A percentile compares a stretch with the other conserved stretches of the same genome.
Conservation (phyloP, 1,140 invertebrate species). For the Nomia melanderi region DNA sequence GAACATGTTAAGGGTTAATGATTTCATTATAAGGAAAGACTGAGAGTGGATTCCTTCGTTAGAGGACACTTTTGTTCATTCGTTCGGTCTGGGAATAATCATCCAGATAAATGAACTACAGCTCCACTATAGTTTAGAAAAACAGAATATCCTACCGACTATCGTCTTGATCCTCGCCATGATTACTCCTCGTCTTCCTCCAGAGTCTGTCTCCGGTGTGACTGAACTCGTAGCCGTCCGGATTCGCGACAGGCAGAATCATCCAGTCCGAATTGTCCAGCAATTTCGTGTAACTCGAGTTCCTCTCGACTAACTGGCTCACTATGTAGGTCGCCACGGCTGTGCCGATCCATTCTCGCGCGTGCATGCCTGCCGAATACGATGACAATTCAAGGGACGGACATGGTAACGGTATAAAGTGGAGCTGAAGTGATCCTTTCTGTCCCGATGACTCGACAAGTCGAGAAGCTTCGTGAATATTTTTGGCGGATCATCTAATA, state of each 20-base stretch:
- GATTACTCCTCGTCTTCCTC: conserved; percentile 89
- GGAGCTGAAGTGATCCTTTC: background rate
- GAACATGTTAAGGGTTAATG: too few relatives aligned
- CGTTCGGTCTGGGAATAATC: too few relatives aligned
- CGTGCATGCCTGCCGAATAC: conserved; percentile 89
- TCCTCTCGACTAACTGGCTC: conserved; percentile 89
- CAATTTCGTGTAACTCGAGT: conserved; percentile 84
- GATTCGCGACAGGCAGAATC: conserved; percentile 90
- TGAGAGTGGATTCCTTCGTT: too few relatives aligned
- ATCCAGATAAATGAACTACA: too few relatives aligned
- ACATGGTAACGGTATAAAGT: conserved; percentile 47
- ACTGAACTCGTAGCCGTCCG: conserved; percentile 93
- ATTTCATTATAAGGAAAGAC: too few relatives aligned
- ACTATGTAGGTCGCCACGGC: conserved; percentile 92
- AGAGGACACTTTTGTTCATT: too few relatives aligned
- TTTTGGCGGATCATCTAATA: background rate
- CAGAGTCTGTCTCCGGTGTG: conserved; percentile 89
- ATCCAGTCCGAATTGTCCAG: conserved; percentile 91
- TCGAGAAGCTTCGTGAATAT: background rate
- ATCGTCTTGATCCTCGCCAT: conserved; percentile 74
- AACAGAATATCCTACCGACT: conserved; percentile 62
- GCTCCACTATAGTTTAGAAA: background rate
- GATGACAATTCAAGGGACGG: conserved; percentile 40
- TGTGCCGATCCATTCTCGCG: conserved; percentile 95
- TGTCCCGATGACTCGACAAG: background rate